A percentile compares a stretch with the other conserved stretches of the same genome.
Evolutionary conservation across 2,888 invertebrate genomes (phyloP).

Genomic region (Folsomia candida): DNA sequence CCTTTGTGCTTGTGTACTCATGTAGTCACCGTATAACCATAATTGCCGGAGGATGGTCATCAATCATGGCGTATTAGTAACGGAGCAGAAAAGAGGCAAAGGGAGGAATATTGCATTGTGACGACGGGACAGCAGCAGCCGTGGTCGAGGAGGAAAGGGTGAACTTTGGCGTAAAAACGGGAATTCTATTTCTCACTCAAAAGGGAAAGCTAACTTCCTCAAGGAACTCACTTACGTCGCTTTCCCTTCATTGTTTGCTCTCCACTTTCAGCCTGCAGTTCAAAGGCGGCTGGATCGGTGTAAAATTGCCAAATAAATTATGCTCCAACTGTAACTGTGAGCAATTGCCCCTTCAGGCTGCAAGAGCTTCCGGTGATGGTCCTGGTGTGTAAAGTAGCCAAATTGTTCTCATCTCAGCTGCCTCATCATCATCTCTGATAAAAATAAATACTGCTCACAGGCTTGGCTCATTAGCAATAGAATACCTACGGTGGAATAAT

Average conservation of each 20-base stretch:
- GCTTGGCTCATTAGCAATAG: too few relatives aligned
- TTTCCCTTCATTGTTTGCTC: slow-evolving; percentile 18
- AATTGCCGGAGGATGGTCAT: slow-evolving; percentile 40
- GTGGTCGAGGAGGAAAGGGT: slow-evolving; percentile 12
- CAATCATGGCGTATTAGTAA: slow-evolving; percentile 43
- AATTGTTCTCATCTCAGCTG: too few relatives aligned
- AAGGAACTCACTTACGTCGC: slow-evolving; percentile 17
- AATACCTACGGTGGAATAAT: too few relatives aligned
- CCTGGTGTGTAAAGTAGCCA: too few relatives aligned
- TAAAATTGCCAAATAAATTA: neutral
- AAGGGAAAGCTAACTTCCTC: slow-evolving; percentile 13
- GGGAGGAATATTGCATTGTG: slow-evolving; percentile 1
- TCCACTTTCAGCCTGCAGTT: neutral
- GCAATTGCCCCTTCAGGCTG: neutral
- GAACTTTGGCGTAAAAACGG: slow-evolving; percentile 12
- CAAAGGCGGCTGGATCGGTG: neutral
- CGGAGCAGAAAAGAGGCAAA: slow-evolving; percentile 21
- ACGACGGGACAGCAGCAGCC: slow-evolving; percentile 10
- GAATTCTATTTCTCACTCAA: slow-evolving; percentile 3
- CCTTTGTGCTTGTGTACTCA: slow-evolving; percentile 22
- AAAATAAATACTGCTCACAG: too few relatives aligned
- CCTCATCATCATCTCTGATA: too few relatives aligned
- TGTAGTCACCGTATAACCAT: slow-evolving; percentile 13
- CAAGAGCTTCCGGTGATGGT: neutral
- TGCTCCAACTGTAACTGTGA: neutral